Conservation (phyloP, 2,888 invertebrate genomes). For the Selenia dentaria region DNA sequence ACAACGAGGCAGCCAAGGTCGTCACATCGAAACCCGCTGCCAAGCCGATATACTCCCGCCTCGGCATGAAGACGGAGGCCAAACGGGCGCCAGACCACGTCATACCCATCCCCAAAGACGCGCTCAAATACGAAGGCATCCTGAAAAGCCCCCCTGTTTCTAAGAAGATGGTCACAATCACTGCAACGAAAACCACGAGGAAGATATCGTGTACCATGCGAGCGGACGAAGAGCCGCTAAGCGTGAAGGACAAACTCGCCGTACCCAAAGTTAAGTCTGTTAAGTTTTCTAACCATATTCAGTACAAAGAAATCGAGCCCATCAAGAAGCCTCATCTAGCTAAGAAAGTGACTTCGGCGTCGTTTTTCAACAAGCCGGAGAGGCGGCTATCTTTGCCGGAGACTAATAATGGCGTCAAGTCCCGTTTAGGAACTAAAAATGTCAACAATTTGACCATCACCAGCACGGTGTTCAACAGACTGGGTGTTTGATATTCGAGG, state of each 20-base stretch:
- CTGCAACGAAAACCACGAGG: constrained; percentile 57
- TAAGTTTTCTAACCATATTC: constrained; percentile 71
- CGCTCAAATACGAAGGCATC: constrained; percentile 77
- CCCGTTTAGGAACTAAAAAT: constrained; percentile 61
- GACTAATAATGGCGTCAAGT: constrained; percentile 50
- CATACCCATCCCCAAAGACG: constrained; percentile 64
- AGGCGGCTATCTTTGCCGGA: constrained; percentile 72
- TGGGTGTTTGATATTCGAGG: constrained; percentile 56
- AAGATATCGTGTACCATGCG: constrained; percentile 74
- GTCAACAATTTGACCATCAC: constrained; percentile 64
- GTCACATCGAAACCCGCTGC: constrained; percentile 40
- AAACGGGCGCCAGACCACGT: constrained; percentile 18
- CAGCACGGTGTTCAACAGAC: constrained; percentile 68
- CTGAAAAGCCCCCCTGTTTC: constrained; percentile 52
- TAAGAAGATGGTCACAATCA: constrained; percentile 64
- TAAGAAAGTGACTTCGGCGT: constrained; percentile 42
- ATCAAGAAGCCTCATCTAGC: constrained; percentile 24
- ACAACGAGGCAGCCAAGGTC: constrained; percentile 41
- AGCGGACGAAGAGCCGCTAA: constrained; percentile 72
- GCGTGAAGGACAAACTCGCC: constrained; percentile 69
- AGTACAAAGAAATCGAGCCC: constrained; percentile 75
- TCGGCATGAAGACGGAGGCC: constrained; percentile 58
- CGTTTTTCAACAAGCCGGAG: constrained; percentile 75
- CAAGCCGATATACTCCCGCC: constrained; percentile 69
- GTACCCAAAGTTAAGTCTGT: constrained; percentile 69